These are phyloP conservation scores for Tyria jacobaeae DNA, from an alignment of 2,888 invertebrate species.

Conservation along the genomic window DNA sequence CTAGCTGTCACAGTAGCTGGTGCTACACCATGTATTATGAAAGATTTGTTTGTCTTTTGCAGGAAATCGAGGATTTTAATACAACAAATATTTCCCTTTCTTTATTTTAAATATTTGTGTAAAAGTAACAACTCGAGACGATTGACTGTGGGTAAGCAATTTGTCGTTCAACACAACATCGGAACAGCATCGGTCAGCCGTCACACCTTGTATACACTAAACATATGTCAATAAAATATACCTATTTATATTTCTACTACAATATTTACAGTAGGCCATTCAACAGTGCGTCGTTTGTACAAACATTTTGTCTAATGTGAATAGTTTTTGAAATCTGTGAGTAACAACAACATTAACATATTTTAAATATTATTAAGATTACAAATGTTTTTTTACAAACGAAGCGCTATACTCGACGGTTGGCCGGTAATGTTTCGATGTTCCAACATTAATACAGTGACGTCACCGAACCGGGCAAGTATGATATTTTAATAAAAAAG, in stretches of 20 bases:
- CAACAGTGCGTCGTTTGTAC: constrained; percentile 30
- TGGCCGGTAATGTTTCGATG: constrained; percentile 26
- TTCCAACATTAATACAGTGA: constrained; percentile 24
- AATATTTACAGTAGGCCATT: constrained; percentile 51
- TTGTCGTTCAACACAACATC: neutral
- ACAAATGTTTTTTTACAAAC: constrained; percentile 22
- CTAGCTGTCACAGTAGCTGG: neutral
- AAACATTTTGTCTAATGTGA: constrained; percentile 14
- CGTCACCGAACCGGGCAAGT: constrained; percentile 41
- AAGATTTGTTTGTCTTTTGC: neutral
- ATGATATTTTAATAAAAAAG: constrained; percentile 36
- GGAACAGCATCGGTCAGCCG: constrained; percentile 24
- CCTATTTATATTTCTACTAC: constrained; percentile 33
- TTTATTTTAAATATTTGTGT: neutral
- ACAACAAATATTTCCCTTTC: constrained; percentile 3
- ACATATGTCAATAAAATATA: constrained; percentile 45
- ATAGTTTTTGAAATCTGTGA: constrained; percentile 34
- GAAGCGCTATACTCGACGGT: constrained; percentile 16
- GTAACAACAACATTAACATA: constrained; percentile 31
- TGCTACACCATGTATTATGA: neutral
- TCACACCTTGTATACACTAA: constrained; percentile 23
- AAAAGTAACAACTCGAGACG: neutral
- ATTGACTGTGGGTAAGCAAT: neutral
- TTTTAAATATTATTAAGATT: constrained; percentile 7
- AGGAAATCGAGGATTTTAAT: neutral